Conservation (phyloP, 2,113 vertebrate species). For the Synodontis membranacea region DNA sequence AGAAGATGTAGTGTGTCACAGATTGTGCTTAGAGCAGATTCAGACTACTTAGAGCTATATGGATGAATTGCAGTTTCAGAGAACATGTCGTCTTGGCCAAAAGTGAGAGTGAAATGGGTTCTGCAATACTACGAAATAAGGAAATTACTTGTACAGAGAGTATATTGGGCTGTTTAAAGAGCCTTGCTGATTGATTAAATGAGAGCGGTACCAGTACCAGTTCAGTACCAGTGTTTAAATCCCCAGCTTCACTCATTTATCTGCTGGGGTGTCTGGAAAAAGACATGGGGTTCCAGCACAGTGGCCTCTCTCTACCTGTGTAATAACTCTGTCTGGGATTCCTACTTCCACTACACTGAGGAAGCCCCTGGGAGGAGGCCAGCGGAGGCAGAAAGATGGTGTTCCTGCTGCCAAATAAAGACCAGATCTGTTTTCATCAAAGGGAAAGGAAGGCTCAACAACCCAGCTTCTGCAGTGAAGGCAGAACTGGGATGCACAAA, state of each 20-base stretch:
- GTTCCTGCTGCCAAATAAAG: slow-evolving; percentile 6
- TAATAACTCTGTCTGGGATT: slow-evolving; percentile 47
- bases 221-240: slow-evolving; percentile 35
- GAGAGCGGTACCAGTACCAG: slow-evolving; percentile 32
- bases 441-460: slow-evolving; percentile 1
- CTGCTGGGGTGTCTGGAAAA: slow-evolving; percentile 47
- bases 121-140: slow-evolving; percentile 4
- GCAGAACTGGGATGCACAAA: not conserved
- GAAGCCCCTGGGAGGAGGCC: slow-evolving; percentile 11
- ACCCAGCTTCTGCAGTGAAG: slow-evolving; percentile 3
- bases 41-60: not conserved
- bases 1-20: slow-evolving; percentile 1
- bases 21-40: slow-evolving; percentile 12
- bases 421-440: slow-evolving; percentile 30
- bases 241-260: slow-evolving; percentile 39
- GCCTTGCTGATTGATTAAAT: slow-evolving; percentile 41
- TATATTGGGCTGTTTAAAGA: slow-evolving; percentile 1
- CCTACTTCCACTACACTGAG: slow-evolving; percentile 21
- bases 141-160: not conserved
- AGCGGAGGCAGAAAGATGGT: slow-evolving; percentile 6
- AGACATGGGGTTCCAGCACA: slow-evolving; percentile 50
- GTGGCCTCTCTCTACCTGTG: slow-evolving; percentile 38
- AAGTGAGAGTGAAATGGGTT: not conserved
- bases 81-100: not conserved
- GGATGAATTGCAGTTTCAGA: not conserved